phyloP scores from a whole-genome alignment of 2,797 vertebrate genomes.

The Sebastes alutus region DNA sequence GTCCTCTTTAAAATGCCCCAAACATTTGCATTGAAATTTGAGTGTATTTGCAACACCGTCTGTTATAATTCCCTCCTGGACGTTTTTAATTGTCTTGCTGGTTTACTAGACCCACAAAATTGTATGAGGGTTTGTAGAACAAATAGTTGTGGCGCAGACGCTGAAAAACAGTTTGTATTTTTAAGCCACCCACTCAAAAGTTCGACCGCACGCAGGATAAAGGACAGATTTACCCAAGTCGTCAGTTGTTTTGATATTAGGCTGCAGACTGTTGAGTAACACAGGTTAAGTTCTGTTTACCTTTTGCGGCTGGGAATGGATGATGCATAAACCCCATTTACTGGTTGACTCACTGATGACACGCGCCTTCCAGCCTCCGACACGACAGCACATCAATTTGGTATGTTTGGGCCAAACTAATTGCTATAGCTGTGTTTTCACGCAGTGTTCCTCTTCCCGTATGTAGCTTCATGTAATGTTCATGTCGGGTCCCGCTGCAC shows the following conservation, averaged over 20 bases:
- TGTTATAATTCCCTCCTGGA: slow-evolving; percentile 11
- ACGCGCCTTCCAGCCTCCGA: slow-evolving; percentile 56
- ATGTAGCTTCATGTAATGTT: slow-evolving; percentile 33
- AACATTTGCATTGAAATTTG: slow-evolving; percentile 22
- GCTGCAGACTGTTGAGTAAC: slow-evolving; percentile 65
- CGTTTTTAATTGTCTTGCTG: slow-evolving; percentile 10
- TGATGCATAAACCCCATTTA: slow-evolving; percentile 62
- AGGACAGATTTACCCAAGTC: slow-evolving; percentile 21
- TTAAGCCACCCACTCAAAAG: slow-evolving; percentile 8
- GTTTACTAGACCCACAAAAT: slow-evolving; percentile 20
- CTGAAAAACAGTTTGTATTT: slow-evolving; percentile 21
- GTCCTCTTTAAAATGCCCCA: not conserved
- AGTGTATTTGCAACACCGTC: slow-evolving; percentile 5
- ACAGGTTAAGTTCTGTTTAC: slow-evolving; percentile 68
- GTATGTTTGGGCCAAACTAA: slow-evolving; percentile 43
- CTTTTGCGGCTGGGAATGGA: slow-evolving; percentile 69
- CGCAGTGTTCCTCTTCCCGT: slow-evolving; percentile 30
- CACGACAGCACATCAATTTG: slow-evolving; percentile 50
- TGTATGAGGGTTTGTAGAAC: slow-evolving; percentile 19
- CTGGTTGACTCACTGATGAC: slow-evolving; percentile 73
- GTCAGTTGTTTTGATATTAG: slow-evolving; percentile 64
- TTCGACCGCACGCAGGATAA: slow-evolving; percentile 19
- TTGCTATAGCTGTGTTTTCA: slow-evolving; percentile 42
- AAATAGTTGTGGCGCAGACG: slow-evolving; percentile 13
- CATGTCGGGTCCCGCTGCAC: slow-evolving; percentile 37